Conservation (phyloP, 2,797 vertebrate genomes). For the Macroramphosus scolopax region DNA sequence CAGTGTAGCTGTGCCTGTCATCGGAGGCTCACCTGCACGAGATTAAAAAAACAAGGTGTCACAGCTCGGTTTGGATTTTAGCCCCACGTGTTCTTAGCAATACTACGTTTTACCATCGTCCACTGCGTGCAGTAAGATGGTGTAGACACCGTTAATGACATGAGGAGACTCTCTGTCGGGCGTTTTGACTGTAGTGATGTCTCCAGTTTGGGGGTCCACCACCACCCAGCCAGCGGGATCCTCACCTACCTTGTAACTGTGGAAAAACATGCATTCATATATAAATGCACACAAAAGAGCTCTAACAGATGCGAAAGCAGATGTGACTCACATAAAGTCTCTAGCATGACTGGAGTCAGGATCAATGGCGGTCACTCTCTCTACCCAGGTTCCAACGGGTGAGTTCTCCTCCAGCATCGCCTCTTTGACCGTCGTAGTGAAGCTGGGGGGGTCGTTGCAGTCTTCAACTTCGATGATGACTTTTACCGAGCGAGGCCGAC, state of each 20-base stretch:
- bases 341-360: conserved; percentile 42
- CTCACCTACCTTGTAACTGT: conserved; percentile 61
- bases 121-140: conserved; percentile 61
- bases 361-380: conserved; percentile 58
- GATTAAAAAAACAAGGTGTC: not conserved
- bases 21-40: conserved; percentile 55
- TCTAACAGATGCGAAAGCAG: not conserved
- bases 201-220: conserved; percentile 63
- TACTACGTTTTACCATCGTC: conserved; percentile 60
- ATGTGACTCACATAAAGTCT: conserved; percentile 52
- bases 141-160: conserved; percentile 61
- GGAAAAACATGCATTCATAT: not conserved
- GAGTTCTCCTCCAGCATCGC: conserved; percentile 55
- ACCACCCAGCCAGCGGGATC: conserved; percentile 73
- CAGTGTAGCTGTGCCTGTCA: conserved; percentile 69
- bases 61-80: too few relatives aligned
- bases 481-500: conserved; percentile 6
- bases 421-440: conserved; percentile 31
- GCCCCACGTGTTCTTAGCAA: too few relatives aligned
- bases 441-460: conserved; percentile 64
- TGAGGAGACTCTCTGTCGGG: conserved; percentile 69
- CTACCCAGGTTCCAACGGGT: conserved; percentile 50
- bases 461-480: conserved; percentile 64
- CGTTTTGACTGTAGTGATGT: conserved; percentile 49
- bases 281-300: not conserved